A percentile compares a stretch with the other conserved stretches of the same genome.
Conservation (phyloP, 2,797 vertebrate species). For the Dicrostonyx torquatus region DNA sequence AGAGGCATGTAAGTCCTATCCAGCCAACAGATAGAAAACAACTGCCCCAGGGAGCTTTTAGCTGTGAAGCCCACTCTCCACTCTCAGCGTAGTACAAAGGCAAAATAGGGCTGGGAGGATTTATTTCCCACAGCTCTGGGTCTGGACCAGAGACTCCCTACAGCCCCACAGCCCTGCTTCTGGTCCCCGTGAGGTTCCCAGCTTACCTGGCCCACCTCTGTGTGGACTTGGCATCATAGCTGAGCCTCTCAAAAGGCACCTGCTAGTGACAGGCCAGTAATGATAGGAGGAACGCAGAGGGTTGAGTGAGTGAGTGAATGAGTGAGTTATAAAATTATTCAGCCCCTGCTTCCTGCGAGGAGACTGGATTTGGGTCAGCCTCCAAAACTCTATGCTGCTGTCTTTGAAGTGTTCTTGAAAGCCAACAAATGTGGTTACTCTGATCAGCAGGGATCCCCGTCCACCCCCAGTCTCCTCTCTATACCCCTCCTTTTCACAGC, state of each 20-base stretch:
- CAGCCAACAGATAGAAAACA: not conserved
- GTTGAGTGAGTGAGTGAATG: too few species aligned
- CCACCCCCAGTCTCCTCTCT: not conserved
- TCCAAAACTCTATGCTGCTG: fast-evolving
- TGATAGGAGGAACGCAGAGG: not conserved
- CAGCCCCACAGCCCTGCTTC: not conserved
- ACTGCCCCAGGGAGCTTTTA: not conserved
- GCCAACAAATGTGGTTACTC: not conserved
- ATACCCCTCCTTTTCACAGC: too few species aligned
- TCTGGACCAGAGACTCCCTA: not conserved
- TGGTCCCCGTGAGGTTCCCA: not conserved
- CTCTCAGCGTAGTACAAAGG: not conserved
- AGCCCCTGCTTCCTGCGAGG: not conserved
- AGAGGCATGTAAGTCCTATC: not conserved
- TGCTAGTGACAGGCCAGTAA: not conserved
- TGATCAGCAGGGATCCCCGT: too few species aligned
- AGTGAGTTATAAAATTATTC: not conserved
- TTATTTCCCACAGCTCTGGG: too few species aligned
- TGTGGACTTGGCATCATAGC: not conserved
- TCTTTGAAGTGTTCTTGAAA: not conserved
- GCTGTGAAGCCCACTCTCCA: not conserved
- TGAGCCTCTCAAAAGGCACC: too few species aligned
- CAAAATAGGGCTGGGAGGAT: not conserved
- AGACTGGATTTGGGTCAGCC: not conserved
- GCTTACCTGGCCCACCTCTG: fast-evolving